Evolutionary conservation across 1,140 invertebrate species (phyloP).

Genomic region (Hyles euphorbiae): DNA sequence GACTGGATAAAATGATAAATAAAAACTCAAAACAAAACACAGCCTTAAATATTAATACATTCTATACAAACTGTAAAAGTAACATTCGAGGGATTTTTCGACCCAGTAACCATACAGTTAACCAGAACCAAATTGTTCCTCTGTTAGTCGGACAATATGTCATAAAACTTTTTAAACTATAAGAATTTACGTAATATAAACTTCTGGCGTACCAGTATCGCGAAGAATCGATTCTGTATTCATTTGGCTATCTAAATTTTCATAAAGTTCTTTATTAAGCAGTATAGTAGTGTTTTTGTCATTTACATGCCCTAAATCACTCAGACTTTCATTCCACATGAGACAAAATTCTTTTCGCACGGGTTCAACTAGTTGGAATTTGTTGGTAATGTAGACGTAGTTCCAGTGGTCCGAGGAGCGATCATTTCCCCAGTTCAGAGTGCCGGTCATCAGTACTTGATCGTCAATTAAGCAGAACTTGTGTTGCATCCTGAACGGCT

Average conservation of each 20-base stretch:
- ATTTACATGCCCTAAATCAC: conserved; percentile 23
- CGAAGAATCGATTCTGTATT: not conserved
- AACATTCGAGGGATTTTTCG: too few relatives aligned
- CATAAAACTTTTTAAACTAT: too few relatives aligned
- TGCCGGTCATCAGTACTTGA: conserved; percentile 62
- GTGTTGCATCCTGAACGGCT: conserved; percentile 57
- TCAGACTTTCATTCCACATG: conserved; percentile 47
- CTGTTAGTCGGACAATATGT: too few relatives aligned
- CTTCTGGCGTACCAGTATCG: conserved; percentile 36
- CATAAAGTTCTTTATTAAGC: conserved; percentile 1
- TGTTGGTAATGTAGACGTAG: conserved; percentile 65
- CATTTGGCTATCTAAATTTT: conserved; percentile 2
- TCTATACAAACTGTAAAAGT: too few relatives aligned
- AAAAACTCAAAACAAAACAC: too few relatives aligned
- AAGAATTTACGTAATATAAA: conserved; percentile 7
- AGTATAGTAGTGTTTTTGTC: not conserved
- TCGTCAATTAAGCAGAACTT: conserved; percentile 68
- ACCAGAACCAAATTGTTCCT: too few relatives aligned
- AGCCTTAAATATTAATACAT: too few relatives aligned
- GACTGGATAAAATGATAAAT: too few relatives aligned
- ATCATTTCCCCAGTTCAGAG: conserved; percentile 66
- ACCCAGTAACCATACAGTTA: too few relatives aligned
- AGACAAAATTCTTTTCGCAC: conserved; percentile 57
- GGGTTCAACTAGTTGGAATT: conserved; percentile 51
- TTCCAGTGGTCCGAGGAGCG: conserved; percentile 66